Percentiles rank a stretch among this genome's conserved stretches.
phyloP scores from a whole-genome alignment of 1,140 invertebrate species.

The Drosophila nigrodunni region DNA sequence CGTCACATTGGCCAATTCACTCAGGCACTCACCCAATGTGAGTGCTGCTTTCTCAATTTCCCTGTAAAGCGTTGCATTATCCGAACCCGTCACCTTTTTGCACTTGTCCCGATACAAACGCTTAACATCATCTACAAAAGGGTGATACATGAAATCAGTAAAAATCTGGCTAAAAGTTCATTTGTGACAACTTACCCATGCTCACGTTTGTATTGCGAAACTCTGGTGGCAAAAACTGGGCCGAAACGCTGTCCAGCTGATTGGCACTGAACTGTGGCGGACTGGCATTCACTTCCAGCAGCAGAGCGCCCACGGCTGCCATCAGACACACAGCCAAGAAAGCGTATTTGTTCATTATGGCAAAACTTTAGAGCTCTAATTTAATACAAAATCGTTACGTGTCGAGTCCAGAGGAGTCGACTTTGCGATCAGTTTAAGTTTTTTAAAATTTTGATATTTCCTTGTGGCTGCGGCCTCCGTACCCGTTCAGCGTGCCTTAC shows the following conservation, averaged over 20 bases:
- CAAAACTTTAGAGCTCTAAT: constrained; percentile 2
- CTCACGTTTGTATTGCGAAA: constrained; percentile 71
- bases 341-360: constrained; percentile 64
- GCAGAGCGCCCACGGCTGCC: constrained; percentile 53
- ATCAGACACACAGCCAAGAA: constrained; percentile 59
- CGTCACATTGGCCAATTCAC: constrained; percentile 85
- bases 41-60: constrained; percentile 72
- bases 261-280: constrained; percentile 30
- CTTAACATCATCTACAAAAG: constrained; percentile 59
- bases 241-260: constrained; percentile 57
- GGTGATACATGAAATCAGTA: background rate
- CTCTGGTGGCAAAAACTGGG: constrained; percentile 65
- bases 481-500: constrained; percentile 36
- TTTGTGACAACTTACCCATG: constrained; percentile 48
- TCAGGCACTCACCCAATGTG: constrained; percentile 85
- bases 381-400: background rate
- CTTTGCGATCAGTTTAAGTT: constrained; percentile 14
- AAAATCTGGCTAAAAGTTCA: background rate
- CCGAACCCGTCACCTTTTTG: constrained; percentile 64
- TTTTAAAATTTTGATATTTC: background rate
- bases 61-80: constrained; percentile 68
- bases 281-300: constrained; percentile 58
- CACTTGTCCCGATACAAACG: constrained; percentile 73
- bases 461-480: constrained; percentile 5
- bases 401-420: background rate